Evolutionary conservation across 2,113 vertebrate genomes (phyloP).

Genomic region (Trichomycterus rosablanca): DNA sequence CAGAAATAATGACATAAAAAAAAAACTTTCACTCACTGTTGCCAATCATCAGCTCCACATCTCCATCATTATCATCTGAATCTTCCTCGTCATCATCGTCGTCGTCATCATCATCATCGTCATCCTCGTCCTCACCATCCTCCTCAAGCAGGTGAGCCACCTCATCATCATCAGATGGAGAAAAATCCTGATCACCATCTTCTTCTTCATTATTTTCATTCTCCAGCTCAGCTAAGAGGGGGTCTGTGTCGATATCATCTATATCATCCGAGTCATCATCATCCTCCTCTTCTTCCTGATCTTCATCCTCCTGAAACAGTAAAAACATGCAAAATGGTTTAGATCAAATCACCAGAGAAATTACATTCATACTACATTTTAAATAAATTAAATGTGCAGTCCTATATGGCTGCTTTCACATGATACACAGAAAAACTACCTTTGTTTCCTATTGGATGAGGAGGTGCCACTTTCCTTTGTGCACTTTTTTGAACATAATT

Average conservation of each 20-base stretch:
- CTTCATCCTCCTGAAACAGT: constrained; percentile 60
- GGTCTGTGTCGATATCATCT: constrained; percentile 91
- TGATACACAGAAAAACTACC: no score
- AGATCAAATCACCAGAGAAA: no score
- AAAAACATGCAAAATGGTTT: neutral
- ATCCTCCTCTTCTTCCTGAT: constrained; percentile 86
- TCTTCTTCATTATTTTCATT: constrained; percentile 85
- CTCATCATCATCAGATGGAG: constrained; percentile 89
- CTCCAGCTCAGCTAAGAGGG: constrained; percentile 84
- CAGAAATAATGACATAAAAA: no score
- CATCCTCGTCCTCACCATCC: constrained; percentile 82
- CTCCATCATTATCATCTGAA: constrained; percentile 70
- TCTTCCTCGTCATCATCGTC: constrained; percentile 56
- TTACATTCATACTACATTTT: no score
- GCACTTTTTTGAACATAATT: no score
- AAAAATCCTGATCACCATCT: constrained; percentile 87
- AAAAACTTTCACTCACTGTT: constrained; percentile 75
- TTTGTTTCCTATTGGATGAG: no score
- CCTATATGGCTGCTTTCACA: no score
- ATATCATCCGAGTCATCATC: constrained; percentile 91
- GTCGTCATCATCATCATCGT: constrained; percentile 53
- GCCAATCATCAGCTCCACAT: constrained; percentile 86
- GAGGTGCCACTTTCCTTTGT: no score
- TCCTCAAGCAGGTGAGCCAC: constrained; percentile 85
- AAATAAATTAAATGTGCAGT: no score